Base-by-base conservation (phyloP, 2,888 invertebrate species). In the Drosophila rubida region DNA sequence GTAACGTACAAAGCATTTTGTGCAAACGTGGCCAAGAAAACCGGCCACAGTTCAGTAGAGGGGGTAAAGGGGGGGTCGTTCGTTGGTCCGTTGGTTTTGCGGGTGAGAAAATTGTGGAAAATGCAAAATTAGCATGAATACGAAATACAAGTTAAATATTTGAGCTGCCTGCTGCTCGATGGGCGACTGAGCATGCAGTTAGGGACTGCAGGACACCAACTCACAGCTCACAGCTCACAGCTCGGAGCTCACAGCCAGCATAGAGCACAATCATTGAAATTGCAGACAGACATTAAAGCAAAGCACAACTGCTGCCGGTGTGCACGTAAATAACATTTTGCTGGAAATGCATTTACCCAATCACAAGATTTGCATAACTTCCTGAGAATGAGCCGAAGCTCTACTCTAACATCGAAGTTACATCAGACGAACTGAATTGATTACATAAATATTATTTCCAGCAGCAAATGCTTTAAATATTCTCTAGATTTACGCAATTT, bases 111-210 rank as follows among this genome's bases (percentile, higher is more conserved):
- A 80, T 88, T 88, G 82, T 83, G 88, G 74, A 83, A 88, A 84
- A 84, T 84, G 87, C 84, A 87, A 88, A 88, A 84, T 84, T 84
- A 84, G 84, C 88, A 84, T 88, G 87, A 87, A 84, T 84, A 80
- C 84, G 71, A 88, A 84, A 84, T 87, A 78, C 81, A 87, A 84
- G 84, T 87, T 88, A 88, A 84, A 84, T 84, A 84, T 84, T 84
- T 88, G 87, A 84, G 70, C 69, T 84, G 72, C 67, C 84, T 14
- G 14, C 37, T n/a, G n/a, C n/a, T n/a, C 23, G 23, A 50, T 35
- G 37, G 50, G 50, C 49, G 32, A 49, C 49, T 49, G 49, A 50
- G 37, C 37, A 35, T 50, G 32, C 27, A 51, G 53, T 48, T 42
- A 42, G 32, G 53, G 30, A 54, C 32, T 32, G 44, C 54, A 44